phyloP scores from a whole-genome alignment of 2,797 vertebrate species.

The Cirrhinus molitorella region DNA sequence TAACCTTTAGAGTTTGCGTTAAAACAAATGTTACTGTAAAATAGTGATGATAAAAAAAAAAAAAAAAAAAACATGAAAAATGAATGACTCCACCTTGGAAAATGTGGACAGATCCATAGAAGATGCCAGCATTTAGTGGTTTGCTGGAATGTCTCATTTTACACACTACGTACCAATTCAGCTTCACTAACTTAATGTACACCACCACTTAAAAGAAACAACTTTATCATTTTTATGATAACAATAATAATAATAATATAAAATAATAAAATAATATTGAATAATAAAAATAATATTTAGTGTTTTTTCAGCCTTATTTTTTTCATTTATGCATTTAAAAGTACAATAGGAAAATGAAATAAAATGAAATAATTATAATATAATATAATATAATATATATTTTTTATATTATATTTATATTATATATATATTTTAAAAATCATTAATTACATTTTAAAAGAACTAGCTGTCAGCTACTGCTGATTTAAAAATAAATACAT shows the following conservation, averaged over 20 bases:
- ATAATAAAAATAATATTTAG: not conserved
- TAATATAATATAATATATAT: not conserved
- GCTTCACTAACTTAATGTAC: not conserved
- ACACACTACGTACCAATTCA: constrained; percentile 5
- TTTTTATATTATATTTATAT: not conserved
- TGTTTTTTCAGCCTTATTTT: not conserved
- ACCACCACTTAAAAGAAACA: not conserved
- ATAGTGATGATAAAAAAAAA: constrained; percentile 61
- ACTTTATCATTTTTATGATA: not conserved
- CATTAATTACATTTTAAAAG: not conserved
- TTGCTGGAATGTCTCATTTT: constrained; percentile 3
- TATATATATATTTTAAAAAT: not conserved
- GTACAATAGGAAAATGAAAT: not conserved
- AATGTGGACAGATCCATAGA: constrained; percentile 29
- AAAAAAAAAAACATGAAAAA: constrained; percentile 61
- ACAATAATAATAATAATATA: not conserved
- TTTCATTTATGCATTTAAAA: not conserved
- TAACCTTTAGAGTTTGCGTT: constrained; percentile 63
- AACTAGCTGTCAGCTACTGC: no score
- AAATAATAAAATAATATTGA: not conserved
- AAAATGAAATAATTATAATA: not conserved
- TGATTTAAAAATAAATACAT: no score
- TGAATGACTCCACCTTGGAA: constrained; percentile 50
- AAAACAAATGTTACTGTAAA: constrained; percentile 61
- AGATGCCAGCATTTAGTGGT: constrained; percentile 31